A percentile compares a stretch with the other conserved stretches of the same genome.
Conservation (phyloP, 2,113 vertebrate species). For the Pomatostomus ruficeps region DNA sequence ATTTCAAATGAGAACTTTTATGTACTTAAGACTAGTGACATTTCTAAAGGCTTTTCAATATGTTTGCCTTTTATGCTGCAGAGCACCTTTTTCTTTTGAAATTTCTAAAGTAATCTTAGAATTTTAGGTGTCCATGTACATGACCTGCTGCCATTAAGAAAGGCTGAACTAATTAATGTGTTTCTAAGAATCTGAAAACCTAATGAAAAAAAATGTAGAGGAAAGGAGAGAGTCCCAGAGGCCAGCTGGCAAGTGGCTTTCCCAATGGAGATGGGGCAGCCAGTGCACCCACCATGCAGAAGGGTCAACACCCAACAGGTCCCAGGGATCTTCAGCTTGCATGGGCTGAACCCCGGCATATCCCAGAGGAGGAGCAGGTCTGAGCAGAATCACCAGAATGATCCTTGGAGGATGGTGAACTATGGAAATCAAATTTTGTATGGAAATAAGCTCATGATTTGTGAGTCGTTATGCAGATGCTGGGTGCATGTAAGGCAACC, state of each 20-base stretch:
- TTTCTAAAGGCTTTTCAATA: not conserved
- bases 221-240: fast-evolving
- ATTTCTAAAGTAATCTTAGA: not conserved
- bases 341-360: not conserved
- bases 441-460: not conserved
- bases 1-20: not conserved
- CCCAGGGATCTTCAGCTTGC: not conserved
- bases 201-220: not conserved
- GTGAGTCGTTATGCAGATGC: not conserved
- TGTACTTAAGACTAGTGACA: not conserved
- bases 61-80: not conserved
- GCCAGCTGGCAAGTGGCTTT: not conserved
- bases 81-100: not conserved
- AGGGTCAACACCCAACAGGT: fast-evolving
- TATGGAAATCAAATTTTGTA: not conserved
- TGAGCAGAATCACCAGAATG: not conserved
- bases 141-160: not conserved
- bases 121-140: not conserved
- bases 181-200: not conserved
- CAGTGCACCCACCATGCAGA: not conserved
- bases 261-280: not conserved
- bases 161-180: not conserved
- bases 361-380: not conserved
- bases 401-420: not conserved
- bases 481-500: not conserved